Evolutionary conservation across 2,888 invertebrate genomes (phyloP), one percentile per base, ranked within the genome.

Genomic region (Spisula solida): DNA sequence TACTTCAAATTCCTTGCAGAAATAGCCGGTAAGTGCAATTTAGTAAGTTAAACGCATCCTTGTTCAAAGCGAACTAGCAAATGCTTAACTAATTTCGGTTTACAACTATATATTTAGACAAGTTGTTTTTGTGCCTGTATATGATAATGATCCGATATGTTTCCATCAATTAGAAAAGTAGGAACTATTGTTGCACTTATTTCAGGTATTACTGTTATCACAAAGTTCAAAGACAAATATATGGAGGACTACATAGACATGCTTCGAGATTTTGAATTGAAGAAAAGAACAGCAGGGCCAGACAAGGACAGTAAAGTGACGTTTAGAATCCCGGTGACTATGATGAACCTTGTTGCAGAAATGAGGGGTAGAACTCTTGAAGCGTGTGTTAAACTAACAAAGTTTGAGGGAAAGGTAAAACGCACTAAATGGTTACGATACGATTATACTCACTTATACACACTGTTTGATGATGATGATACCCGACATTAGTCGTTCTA

Each of bases 211-310:
- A 25, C 60, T 2, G 60, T 66, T 66, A 66, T 66, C 12, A 66
- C 25, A 10, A 66, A 29, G 75, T 89, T 89, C 48, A 75, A 84
- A 41, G 84, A 81, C 6, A 70, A 75, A 25, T 20, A 86, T n/a
- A 81, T 87, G 84, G 89, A 89, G 60, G 89, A 89, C 51, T 86
- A 87, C 66, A 34, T 89, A 14, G 89, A 87, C 16, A 34, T 89
- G 48, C 81, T 87, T 47, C 79, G 89, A 31, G 89, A 87, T 48
- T 89, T 89, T 79, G 86, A 89, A 56, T 14, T 89, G 2, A 89
- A 86, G 81, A 89, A 89, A 29, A 29, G 89, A 41, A 78, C 70
- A 16, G 75, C 86, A 34, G 81, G 55, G 16, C 75, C 56, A 12
- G 41, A 47, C 5, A 56, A 56, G n/a, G 79, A 82, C 51, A 51